Evolutionary conservation across 2,888 invertebrate species (phyloP).

Genomic region (Chesias legatella): DNA sequence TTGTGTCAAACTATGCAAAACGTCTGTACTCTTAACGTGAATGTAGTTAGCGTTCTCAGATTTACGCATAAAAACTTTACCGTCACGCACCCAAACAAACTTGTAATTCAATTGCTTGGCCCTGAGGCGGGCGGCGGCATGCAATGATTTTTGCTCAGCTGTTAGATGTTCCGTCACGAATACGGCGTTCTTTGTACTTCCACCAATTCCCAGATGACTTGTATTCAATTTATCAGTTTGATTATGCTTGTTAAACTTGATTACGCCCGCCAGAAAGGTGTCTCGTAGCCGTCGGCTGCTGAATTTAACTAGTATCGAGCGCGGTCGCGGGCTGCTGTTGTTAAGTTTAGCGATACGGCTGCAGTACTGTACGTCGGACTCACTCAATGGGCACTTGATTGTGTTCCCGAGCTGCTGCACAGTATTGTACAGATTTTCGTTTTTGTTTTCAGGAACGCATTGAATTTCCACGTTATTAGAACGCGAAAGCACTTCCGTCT

Average conservation of each 20-base stretch:
- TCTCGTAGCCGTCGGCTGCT: conserved; percentile 9
- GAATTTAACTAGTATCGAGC: conserved; percentile 25
- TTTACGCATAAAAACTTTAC: conserved; percentile 13
- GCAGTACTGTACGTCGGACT: conserved; percentile 22
- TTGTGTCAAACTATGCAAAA: background rate
- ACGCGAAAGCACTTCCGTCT: conserved; percentile 24
- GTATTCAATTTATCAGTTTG: background rate
- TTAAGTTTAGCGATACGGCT: conserved; percentile 23
- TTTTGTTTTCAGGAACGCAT: conserved; percentile 27
- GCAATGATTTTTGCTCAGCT: background rate
- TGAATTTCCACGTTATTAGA: conserved; percentile 26
- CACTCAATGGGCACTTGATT: conserved; percentile 15
- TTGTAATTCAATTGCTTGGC: conserved; percentile 10
- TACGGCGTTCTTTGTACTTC: background rate
- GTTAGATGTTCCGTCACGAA: background rate
- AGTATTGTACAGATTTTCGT: conserved; percentile 21
- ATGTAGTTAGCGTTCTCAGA: background rate
- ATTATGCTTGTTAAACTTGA: conserved; percentile 3
- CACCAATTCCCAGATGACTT: background rate
- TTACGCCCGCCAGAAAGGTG: background rate
- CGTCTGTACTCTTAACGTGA: background rate
- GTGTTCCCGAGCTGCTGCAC: conserved; percentile 22
- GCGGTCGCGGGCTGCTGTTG: conserved; percentile 11
- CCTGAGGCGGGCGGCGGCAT: background rate
- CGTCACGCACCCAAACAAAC: conserved; percentile 18